phyloP scores from a whole-genome alignment of 2,888 invertebrate species.

The Rhagonycha fulva region DNA sequence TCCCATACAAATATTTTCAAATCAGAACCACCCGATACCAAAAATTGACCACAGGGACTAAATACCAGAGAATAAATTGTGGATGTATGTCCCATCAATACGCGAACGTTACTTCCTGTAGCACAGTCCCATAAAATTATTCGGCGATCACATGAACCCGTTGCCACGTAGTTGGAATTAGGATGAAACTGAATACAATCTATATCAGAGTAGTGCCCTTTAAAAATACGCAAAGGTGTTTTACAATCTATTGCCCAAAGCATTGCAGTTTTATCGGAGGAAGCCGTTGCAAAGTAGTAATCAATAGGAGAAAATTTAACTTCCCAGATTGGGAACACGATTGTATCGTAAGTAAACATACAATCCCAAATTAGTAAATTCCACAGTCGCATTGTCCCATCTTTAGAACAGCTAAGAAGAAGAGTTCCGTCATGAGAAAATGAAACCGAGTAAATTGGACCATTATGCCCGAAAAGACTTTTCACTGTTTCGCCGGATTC shows the following conservation, averaged over 20 bases:
- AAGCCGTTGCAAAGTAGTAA: conserved; percentile 93
- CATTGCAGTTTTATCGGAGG: conserved; percentile 91
- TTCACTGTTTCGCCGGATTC: conserved; percentile 80
- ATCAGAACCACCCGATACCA: conserved; percentile 85
- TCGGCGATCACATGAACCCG: conserved; percentile 93
- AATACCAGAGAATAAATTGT: conserved; percentile 80
- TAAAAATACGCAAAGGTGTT: conserved; percentile 89
- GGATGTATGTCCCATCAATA: conserved; percentile 97
- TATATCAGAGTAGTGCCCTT: conserved; percentile 93
- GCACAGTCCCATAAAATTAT: conserved; percentile 95
- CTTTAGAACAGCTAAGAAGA: conserved; percentile 90
- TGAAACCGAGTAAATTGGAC: conserved; percentile 85
- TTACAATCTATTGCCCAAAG: conserved; percentile 97
- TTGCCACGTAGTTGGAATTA: conserved; percentile 97
- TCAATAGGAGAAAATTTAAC: conserved; percentile 93
- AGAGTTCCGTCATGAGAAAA: conserved; percentile 90
- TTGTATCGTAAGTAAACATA: conserved; percentile 92
- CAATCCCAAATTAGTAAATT: conserved; percentile 96
- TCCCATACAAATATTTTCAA: conserved; percentile 86
- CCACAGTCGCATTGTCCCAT: conserved; percentile 93
- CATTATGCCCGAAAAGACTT: conserved; percentile 83
- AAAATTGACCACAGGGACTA: conserved; percentile 87
- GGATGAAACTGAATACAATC: conserved; percentile 97
- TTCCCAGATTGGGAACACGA: conserved; percentile 95
- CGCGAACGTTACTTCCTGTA: conserved; percentile 88